These are phyloP conservation scores for Terrapene triunguis DNA, from an alignment of 2,113 vertebrate species.

Conservation along the genomic window DNA sequence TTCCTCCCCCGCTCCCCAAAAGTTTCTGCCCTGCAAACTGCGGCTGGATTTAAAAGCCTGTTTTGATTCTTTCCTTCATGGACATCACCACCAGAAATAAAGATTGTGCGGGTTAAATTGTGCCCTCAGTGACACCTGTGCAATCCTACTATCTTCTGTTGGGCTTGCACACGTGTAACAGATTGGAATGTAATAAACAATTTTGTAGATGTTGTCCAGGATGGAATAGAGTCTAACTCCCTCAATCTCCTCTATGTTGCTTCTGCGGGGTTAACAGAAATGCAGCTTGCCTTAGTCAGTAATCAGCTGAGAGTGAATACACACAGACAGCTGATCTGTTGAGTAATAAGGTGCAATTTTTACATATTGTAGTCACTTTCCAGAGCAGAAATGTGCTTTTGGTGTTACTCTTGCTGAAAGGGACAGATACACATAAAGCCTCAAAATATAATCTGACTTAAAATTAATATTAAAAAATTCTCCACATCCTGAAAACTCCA, in stretches of 20 bases:
- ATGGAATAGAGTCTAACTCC: no score
- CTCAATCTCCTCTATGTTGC: not conserved
- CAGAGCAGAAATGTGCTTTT: not conserved
- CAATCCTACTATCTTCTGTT: no score
- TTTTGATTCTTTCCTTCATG: not conserved
- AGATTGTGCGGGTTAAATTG: not conserved
- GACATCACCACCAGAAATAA: not conserved
- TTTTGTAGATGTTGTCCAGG: no score
- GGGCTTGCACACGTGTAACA: no score
- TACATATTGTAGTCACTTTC: not conserved
- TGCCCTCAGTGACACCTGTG: no score
- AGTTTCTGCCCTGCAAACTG: not conserved
- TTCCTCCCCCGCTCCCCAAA: no score
- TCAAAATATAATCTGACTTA: not conserved
- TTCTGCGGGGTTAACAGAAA: not conserved
- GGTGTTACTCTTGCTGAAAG: not conserved
- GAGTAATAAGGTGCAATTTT: not conserved
- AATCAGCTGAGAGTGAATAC: not conserved
- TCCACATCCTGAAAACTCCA: no score
- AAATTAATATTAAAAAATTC: not conserved
- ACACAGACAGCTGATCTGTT: not conserved
- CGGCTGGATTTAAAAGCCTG: not conserved
- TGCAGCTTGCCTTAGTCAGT: not conserved
- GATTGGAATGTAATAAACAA: no score
- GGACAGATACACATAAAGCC: not conserved